Percentiles rank a stretch among this genome's conserved stretches.
Conservation (phyloP, 1,140 invertebrate genomes). For the Lepidurus arcticus region DNA sequence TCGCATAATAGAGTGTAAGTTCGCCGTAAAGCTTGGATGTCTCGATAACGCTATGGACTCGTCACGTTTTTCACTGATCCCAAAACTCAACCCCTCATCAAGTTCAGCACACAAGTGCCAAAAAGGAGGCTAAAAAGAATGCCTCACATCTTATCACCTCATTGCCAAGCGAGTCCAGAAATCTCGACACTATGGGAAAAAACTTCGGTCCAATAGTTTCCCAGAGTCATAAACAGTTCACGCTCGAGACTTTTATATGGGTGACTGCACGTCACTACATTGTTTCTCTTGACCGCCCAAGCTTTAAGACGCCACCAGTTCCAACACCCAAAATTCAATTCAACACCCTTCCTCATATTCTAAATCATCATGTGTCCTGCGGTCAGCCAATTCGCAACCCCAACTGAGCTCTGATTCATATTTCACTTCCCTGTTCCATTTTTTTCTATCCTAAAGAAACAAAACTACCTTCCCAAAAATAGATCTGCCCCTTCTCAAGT, state of each 20-base stretch:
- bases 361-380: no score
- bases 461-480: no score
- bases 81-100: background rate
- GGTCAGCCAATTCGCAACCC: no score
- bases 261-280: background rate
- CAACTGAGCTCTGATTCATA: no score
- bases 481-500: no score
- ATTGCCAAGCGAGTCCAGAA: background rate
- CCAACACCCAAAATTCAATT: background rate
- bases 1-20: background rate
- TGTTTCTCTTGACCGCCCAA: constrained; percentile 5
- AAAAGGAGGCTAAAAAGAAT: background rate
- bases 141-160: background rate
- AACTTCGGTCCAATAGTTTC: background rate
- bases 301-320: background rate
- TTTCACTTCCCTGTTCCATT: no score
- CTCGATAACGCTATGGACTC: background rate
- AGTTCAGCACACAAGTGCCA: constrained; percentile 2
- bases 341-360: no score
- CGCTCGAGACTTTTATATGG: background rate
- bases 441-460: no score
- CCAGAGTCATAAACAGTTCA: background rate
- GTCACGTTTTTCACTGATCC: background rate
- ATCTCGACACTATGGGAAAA: background rate
- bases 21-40: no score